These are phyloP conservation scores for Drosophila tsacasi DNA, from an alignment of 1,140 invertebrate genomes.

Conservation along the genomic window DNA sequence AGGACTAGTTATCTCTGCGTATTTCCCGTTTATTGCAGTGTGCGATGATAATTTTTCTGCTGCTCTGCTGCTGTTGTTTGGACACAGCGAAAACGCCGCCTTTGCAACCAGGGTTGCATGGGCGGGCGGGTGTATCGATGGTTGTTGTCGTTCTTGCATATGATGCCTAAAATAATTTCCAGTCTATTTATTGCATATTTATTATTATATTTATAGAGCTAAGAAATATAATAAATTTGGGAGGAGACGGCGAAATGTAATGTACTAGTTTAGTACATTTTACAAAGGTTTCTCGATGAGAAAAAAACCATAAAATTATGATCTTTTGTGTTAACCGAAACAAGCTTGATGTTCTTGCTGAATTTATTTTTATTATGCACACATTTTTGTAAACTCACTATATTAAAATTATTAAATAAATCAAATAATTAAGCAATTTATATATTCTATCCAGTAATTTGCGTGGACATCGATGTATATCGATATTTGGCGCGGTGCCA, in stretches of 20 bases:
- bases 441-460: background rate
- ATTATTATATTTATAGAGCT: no score
- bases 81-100: slow-evolving; percentile 66
- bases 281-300: background rate
- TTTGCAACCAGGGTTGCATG: slow-evolving; percentile 28
- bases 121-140: slow-evolving; percentile 16
- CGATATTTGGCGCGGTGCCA: slow-evolving; percentile 30
- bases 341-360: background rate
- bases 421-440: background rate
- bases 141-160: background rate
- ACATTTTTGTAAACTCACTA: background rate
- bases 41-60: slow-evolving; percentile 11
- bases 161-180: background rate
- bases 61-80: slow-evolving; percentile 34
- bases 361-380: background rate
- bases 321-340: background rate
- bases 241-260: background rate
- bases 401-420: background rate
- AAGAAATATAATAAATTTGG: background rate
- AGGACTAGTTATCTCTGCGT: slow-evolving; percentile 3
- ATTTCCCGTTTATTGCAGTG: background rate
- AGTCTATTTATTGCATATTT: background rate
- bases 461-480: slow-evolving; percentile 22
- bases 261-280: background rate
- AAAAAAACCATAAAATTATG: no score